Evolutionary conservation across 2,888 invertebrate species (phyloP).

Genomic region (Pseudococcus viburni): DNA sequence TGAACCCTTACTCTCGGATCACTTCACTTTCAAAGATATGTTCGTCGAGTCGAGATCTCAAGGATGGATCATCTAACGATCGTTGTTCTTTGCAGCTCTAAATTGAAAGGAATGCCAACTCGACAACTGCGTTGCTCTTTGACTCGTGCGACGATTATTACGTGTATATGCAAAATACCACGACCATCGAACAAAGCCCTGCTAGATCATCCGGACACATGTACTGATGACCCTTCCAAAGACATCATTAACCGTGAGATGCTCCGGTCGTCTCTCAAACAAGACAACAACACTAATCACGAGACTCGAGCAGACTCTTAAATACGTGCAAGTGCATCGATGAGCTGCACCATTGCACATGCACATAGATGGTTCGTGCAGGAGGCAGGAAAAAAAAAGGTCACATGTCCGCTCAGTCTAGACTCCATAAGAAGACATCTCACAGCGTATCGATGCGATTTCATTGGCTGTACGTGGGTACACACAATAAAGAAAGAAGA

Average conservation of each 20-base stretch:
- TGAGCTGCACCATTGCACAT: too few species aligned
- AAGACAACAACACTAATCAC: slow-evolving; percentile 2
- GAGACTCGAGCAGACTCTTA: background rate
- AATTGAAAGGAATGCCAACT: background rate
- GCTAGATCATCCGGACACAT: background rate
- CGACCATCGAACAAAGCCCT: background rate
- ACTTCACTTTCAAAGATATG: slow-evolving; percentile 8
- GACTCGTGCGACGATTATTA: slow-evolving; percentile 11
- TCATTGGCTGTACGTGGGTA: background rate
- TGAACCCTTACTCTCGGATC: background rate
- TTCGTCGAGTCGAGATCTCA: background rate
- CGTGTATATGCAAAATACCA: background rate
- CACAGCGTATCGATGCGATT: too few species aligned
- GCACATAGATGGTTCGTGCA: too few species aligned
- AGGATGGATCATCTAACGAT: background rate
- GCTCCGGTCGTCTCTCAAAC: background rate
- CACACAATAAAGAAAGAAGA: background rate
- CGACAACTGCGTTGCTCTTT: background rate
- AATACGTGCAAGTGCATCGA: background rate
- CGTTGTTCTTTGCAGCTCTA: background rate
- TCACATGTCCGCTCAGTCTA: too few species aligned
- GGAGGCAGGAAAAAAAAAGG: too few species aligned
- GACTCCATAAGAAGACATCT: too few species aligned
- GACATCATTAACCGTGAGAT: slow-evolving; percentile 13
- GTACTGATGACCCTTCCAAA: background rate